Evolutionary conservation across 2,797 vertebrate species (phyloP), one percentile per base, ranked within the genome.

Genomic region (Nothura maculosa): DNA sequence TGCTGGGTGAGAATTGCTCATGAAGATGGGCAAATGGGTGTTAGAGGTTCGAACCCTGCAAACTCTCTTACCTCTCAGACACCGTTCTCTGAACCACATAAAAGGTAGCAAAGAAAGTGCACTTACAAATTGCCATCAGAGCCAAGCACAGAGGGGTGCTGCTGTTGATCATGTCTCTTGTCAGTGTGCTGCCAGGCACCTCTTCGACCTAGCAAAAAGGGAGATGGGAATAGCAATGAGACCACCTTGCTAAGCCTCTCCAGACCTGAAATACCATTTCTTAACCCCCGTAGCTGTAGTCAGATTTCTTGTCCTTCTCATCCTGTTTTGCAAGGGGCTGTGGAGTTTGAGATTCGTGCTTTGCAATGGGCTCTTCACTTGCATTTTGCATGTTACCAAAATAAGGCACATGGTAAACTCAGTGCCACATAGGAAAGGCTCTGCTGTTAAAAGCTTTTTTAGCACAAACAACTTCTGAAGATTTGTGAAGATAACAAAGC

Each of bases 51-150:
- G 52, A 24, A 8, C 9, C 36, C 75, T n/a, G 30, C 40, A 30
- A 24, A 11, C 11, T 66, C 38, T 36, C 62, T 30, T 57, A 55
- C 45, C 81, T 63, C 1, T 25, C 20, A 28, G 43, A 13, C n/a
- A 15, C 30, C n/a, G 1, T 2, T 2, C 36, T 32, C 57, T 40
- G 76, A 83, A 48, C 38, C 2, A 0, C 0, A 0, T 4, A 43
- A 63, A 34, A 67, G 52, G 11, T 21, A 82, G 64, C 57, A 13
- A 22, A 16, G 50, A 4, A 75, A 9, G 15, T 2, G 12, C 50
- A 0, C 11, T 64, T 47, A n/a, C 1, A 34, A 69, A 2, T 19
- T 32, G 27, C 0, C 22, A 4, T 1, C 42, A 69, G 81, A 12
- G 10, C 4, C 60, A 55, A 69, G 58, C 74, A 38, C 1, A 1